Evolutionary conservation across 2,113 vertebrate genomes (phyloP), one percentile per base, ranked within the genome.

Genomic region (human): DNA sequence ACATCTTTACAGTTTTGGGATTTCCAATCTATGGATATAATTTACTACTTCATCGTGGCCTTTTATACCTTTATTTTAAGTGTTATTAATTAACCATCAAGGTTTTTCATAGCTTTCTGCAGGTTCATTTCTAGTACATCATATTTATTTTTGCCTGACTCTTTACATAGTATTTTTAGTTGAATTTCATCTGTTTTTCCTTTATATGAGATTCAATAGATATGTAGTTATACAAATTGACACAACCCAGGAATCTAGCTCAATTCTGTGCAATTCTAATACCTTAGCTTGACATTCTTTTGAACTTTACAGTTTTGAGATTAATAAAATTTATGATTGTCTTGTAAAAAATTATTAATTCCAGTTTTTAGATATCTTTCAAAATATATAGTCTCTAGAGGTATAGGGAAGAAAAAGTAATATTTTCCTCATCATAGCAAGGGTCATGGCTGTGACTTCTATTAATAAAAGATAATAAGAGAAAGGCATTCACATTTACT

Each of bases 61-160:
- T 92, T 88, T 73, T 90, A 73, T 85, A 89, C 64, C 10, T 79
- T 68, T 59, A 30, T 86, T 73, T 48, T 75, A 94, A 87, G 59
- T 57, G 30, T 50, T 93, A 14, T 64, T 70, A 70, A 70, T 70
- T 95, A n/a, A 52, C 40, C 5, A 30, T 43, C 43, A 13, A 59
- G 23, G 18, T n/a, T 5, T 76, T 94, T n/a, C 14, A 38, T 91
- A 48, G 55, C 4, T 91, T 84, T 89, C 27, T 82, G 14, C 45
- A 45, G 16, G 61, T 85, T 76, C 89, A 59, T 55, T 75, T 25
- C 38, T 57, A 57, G 18, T 57, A 66, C 0, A 52, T 61, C 3
- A 64, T 70, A 45, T 76, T 64, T 94, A 94, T 84, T 86, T 89
- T 50, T 48, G 40, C 22, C 22, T 88, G 38, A 14, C 61, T 73